Evolutionary conservation across 2,888 invertebrate species (phyloP), one percentile per base, ranked within the genome.

Genomic region (Nomada ruficornis): DNA sequence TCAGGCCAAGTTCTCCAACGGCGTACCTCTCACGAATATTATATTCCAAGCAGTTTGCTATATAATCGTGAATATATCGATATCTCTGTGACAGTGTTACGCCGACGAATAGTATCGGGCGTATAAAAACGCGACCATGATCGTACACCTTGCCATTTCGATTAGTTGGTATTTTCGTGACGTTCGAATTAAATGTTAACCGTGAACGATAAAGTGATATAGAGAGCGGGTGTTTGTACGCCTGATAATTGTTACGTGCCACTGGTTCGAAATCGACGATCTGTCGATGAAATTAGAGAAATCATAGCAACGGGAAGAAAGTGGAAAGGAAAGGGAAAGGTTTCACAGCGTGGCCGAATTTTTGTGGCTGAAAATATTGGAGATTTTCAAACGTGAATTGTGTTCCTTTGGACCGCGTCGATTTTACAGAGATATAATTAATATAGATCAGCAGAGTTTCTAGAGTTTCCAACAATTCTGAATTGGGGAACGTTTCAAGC

Each of bases 271-370:
- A 65, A 65, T 55, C 26, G 36, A 68, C 11, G 23, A 5, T 29
- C 29, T 5, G 0, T 29, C 29, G 29, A 29, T 7, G 29, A 29
- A 29, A 29, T 29, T 29, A 59, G 50, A 63, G 77, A 77, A 77
- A 77, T 72, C 80, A 67, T 80, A 69, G 74, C 57, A 68, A 78
- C 55, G 70, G 59, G 54, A 54, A 11, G 23, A 2, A 36, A 18
- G 18, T 15, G 36, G 20, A 15, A 57, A 20, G 13, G 36, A n/a
- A 50, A 18, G 9, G 4, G 2, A 11, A 26, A 44, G 18, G 47
- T 18, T 29, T 5, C 7, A 7, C 13, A 18, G 5, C 13, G 15
- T 15, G 3, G 26, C 44, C 9, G 11, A 44, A 59, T 59, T 2
- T 15, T 59, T 36, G 7, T 15, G 0, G 18, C 13, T 36, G 2